These are phyloP conservation scores for Phoxinus phoxinus DNA, from an alignment of 2,113 vertebrate genomes.

Conservation along the genomic window DNA sequence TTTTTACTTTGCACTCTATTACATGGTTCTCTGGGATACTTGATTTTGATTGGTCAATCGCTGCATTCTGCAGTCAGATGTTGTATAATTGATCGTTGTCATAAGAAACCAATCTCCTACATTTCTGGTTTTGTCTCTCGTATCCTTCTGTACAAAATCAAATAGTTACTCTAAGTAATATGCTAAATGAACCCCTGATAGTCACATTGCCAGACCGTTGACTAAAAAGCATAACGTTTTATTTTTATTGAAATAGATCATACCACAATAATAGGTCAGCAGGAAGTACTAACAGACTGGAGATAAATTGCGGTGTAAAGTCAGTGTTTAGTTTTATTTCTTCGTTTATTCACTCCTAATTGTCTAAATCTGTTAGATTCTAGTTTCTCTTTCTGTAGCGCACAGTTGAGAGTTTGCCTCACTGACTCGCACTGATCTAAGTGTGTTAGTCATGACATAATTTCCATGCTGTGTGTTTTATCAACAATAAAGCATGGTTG, in stretches of 20 bases:
- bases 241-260: background rate
- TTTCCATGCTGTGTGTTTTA: conserved; percentile 39
- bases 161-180: background rate
- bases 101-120: background rate
- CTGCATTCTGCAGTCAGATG: background rate
- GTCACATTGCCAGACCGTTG: background rate
- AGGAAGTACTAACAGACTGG: background rate
- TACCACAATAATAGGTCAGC: background rate
- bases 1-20: background rate
- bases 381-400: background rate
- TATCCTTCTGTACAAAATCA: background rate
- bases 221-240: background rate
- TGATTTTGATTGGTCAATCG: background rate
- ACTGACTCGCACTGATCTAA: conserved; percentile 13
- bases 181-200: background rate
- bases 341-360: background rate
- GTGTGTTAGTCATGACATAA: conserved; percentile 44
- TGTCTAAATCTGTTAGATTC: background rate
- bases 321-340: background rate
- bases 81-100: background rate
- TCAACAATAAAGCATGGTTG: conserved; percentile 52
- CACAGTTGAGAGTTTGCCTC: background rate
- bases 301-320: background rate
- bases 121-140: background rate
- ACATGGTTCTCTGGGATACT: background rate